Percentiles rank a stretch among this genome's conserved stretches.
phyloP scores from a whole-genome alignment of 2,888 invertebrate genomes.

The Euproctis similis region DNA sequence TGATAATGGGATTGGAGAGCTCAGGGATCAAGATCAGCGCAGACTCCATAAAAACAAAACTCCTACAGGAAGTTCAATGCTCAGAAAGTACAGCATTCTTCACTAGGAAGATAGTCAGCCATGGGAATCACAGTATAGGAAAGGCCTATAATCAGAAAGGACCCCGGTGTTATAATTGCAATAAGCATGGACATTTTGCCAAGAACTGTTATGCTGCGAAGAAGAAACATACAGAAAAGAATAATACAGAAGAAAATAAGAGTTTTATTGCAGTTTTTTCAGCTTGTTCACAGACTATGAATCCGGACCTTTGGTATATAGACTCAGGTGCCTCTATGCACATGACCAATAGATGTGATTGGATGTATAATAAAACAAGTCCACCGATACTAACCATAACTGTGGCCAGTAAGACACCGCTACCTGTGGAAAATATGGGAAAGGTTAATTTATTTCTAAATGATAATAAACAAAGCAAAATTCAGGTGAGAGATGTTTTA shows the following conservation, averaged over 20 bases:
- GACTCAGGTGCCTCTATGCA: constrained; percentile 17
- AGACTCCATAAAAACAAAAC: too few species aligned
- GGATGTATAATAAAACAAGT: constrained; percentile 5
- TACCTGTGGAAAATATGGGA: constrained; percentile 9
- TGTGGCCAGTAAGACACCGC: constrained; percentile 15
- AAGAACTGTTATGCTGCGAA: too few species aligned
- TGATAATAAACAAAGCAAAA: constrained; percentile 7
- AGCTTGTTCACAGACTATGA: constrained; percentile 3
- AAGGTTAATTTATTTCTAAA: constrained; percentile 3
- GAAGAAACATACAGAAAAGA: not conserved
- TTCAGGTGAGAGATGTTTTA: constrained; percentile 20
- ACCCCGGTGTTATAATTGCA: constrained; percentile 19
- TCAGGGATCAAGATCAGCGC: too few species aligned
- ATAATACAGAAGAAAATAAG: not conserved
- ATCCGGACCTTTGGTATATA: constrained; percentile 7
- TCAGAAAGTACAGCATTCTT: too few species aligned
- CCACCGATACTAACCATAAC: constrained; percentile 13
- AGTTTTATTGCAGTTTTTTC: constrained; percentile 19
- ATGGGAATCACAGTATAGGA: too few species aligned
- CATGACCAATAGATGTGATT: constrained; percentile 11
- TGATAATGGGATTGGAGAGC: too few species aligned
- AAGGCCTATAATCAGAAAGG: too few species aligned
- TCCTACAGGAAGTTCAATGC: too few species aligned
- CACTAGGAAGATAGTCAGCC: too few species aligned
- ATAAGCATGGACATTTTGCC: constrained; percentile 11